Evolutionary conservation across 2,888 invertebrate species (phyloP).

Genomic region (Apotomis capreana): DNA sequence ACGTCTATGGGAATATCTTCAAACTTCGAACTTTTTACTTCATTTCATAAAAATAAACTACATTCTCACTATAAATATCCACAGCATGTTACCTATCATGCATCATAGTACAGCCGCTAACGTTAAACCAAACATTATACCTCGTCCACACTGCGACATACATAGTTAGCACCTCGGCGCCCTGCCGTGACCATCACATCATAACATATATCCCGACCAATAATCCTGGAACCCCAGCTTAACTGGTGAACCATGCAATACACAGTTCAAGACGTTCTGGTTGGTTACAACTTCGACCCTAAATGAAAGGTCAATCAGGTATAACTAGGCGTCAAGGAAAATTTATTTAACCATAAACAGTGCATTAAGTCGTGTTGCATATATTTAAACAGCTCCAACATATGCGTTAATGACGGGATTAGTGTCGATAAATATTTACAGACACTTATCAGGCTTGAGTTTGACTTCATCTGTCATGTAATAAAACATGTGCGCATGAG

Average conservation of each 20-base stretch:
- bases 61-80: not conserved
- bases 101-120: slow-evolving; percentile 34
- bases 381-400: slow-evolving; percentile 33
- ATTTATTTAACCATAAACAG: slow-evolving; percentile 41
- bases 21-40: not conserved
- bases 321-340: slow-evolving; percentile 38
- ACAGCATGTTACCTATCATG: slow-evolving; percentile 14
- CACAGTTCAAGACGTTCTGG: slow-evolving; percentile 16
- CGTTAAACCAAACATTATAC: slow-evolving; percentile 39
- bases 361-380: slow-evolving; percentile 36
- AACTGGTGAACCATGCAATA: not conserved
- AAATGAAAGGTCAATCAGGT: slow-evolving; percentile 39
- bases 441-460: slow-evolving; percentile 6
- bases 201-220: slow-evolving; percentile 29
- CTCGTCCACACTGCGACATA: slow-evolving; percentile 29
- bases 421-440: slow-evolving; percentile 33
- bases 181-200: slow-evolving; percentile 39
- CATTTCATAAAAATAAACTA: not conserved
- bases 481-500: not conserved
- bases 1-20: not conserved
- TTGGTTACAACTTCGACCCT: slow-evolving; percentile 18
- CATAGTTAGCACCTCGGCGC: slow-evolving; percentile 38
- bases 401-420: slow-evolving; percentile 20
- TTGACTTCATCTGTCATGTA: not conserved
- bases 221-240: not conserved